A percentile compares a stretch with the other conserved stretches of the same genome.
Conservation (phyloP, 1,140 invertebrate genomes). For the Ericerus pela region DNA sequence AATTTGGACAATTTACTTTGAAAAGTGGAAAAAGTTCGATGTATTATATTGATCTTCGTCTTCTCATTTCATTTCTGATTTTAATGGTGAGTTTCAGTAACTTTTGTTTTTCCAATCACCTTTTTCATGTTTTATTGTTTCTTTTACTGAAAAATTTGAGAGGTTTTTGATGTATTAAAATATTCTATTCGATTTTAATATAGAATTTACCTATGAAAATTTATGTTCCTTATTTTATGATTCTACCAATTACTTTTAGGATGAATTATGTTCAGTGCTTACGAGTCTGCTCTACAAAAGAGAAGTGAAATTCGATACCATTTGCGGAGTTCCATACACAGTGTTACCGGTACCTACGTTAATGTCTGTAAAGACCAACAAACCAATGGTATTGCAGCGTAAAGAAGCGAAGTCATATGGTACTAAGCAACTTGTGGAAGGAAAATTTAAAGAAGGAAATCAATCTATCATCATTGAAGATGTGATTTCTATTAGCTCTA, state of each 20-base stretch:
- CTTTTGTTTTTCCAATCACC: slow-evolving; percentile 6
- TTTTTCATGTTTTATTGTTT: neutral
- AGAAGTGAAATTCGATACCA: slow-evolving; percentile 40
- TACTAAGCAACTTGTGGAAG: slow-evolving; percentile 92
- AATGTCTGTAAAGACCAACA: slow-evolving; percentile 49
- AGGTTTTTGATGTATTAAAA: too few relatives aligned
- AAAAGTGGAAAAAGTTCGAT: slow-evolving; percentile 85
- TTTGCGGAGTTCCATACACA: slow-evolving; percentile 95
- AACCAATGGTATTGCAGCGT: slow-evolving; percentile 77
- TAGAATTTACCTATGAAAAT: neutral
- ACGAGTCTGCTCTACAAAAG: slow-evolving; percentile 19
- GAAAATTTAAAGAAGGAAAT: slow-evolving; percentile 55
- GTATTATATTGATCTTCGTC: slow-evolving; percentile 84
- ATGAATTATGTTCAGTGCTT: neutral
- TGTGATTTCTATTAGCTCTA: slow-evolving; percentile 86
- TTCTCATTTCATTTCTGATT: slow-evolving; percentile 76
- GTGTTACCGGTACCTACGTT: slow-evolving; percentile 86
- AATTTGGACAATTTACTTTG: slow-evolving; percentile 80
- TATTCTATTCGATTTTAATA: too few relatives aligned
- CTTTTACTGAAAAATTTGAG: too few relatives aligned
- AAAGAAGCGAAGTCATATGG: slow-evolving; percentile 90
- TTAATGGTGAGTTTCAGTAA: slow-evolving; percentile 51
- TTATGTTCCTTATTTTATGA: too few relatives aligned
- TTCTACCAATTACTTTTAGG: too few relatives aligned
- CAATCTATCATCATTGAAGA: slow-evolving; percentile 89